Conservation (phyloP, 2,888 invertebrate genomes). For the Leptinotarsa tumamoca region DNA sequence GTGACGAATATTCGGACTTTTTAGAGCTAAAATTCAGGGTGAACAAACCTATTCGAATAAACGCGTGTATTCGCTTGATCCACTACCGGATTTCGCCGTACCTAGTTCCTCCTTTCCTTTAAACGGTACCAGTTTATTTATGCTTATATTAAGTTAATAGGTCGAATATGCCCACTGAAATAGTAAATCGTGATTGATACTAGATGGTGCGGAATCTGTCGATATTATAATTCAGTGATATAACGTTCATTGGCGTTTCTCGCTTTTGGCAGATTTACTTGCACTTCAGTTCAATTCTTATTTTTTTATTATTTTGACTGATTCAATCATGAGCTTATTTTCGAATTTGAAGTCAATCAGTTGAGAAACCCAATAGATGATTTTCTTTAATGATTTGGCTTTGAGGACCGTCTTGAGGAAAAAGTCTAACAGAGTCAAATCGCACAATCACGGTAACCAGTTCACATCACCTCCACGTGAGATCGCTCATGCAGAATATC, state of each 20-base stretch:
- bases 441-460: too few species aligned
- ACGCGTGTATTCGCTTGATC: conserved; percentile 24
- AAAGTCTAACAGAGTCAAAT: too few species aligned
- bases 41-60: neutral
- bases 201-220: conserved; percentile 21
- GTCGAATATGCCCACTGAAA: conserved; percentile 24
- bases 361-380: too few species aligned
- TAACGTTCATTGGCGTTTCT: neutral
- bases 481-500: too few species aligned
- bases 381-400: too few species aligned
- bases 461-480: too few species aligned
- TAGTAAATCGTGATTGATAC: conserved; percentile 18
- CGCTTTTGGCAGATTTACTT: neutral
- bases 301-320: neutral
- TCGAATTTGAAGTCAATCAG: too few species aligned
- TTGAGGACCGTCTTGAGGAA: too few species aligned
- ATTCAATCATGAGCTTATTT: too few species aligned
- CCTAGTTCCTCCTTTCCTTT: conserved; percentile 27
- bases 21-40: neutral
- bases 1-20: neutral
- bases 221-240: neutral
- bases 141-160: conserved; percentile 32
- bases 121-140: conserved; percentile 34
- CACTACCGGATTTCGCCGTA: conserved; percentile 24
- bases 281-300: neutral